A percentile compares a stretch with the other conserved stretches of the same genome.
Evolutionary conservation across 2,888 invertebrate genomes (phyloP).

Genomic region (Heterodera filipjevi): DNA sequence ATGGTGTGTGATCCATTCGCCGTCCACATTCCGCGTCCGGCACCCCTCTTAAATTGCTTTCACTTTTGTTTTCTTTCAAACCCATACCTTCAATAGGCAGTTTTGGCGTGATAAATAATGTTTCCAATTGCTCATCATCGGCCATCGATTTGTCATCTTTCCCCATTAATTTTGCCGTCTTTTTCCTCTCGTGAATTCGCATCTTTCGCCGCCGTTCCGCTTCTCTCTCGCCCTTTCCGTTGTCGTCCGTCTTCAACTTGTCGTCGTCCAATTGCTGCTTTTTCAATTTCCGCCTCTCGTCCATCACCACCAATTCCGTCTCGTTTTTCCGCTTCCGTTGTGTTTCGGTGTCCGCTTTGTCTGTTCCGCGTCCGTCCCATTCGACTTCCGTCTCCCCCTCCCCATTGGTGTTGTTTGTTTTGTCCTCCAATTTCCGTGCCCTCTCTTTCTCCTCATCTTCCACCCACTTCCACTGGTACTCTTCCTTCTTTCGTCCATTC

Average conservation of each 20-base stretch:
- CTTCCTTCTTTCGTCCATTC: slow-evolving; percentile 8
- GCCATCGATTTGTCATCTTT: background rate
- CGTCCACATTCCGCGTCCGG: slow-evolving; percentile 50
- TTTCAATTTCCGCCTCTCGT: background rate
- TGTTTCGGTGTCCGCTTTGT: no score
- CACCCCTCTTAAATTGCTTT: slow-evolving; percentile 39
- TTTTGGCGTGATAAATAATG: slow-evolving; percentile 14
- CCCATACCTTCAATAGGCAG: background rate
- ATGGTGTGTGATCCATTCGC: slow-evolving; percentile 51
- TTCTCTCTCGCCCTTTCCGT: background rate
- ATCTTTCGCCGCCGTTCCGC: background rate
- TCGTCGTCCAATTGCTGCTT: background rate
- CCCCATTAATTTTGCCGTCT: background rate
- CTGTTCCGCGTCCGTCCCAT: background rate
- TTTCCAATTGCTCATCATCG: background rate
- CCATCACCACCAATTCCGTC: background rate
- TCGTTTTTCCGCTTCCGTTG: slow-evolving; percentile 5
- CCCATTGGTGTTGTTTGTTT: background rate
- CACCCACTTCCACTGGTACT: slow-evolving; percentile 3
- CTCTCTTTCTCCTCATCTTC: slow-evolving; percentile 18
- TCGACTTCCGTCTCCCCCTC: background rate
- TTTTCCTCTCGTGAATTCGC: background rate
- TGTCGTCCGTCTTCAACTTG: background rate
- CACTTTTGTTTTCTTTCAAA: slow-evolving; percentile 13
- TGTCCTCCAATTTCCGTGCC: background rate